phyloP scores from a whole-genome alignment of 2,888 invertebrate genomes.

The Drosophila aldrichi region DNA sequence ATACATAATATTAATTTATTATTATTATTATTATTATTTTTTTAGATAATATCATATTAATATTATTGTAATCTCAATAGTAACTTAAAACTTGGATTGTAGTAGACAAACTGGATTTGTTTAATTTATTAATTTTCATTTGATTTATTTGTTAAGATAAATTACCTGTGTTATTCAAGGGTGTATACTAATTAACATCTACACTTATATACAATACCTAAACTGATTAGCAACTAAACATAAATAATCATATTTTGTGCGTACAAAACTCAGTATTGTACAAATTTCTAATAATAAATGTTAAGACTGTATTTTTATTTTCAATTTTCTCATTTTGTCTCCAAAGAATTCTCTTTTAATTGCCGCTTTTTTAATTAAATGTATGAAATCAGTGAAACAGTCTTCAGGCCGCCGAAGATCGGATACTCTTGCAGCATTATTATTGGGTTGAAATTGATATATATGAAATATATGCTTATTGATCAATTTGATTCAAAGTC shows the following conservation, averaged over 20 bases:
- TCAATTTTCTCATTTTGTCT: constrained; percentile 1
- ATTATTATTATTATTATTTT: neutral
- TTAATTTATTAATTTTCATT: neutral
- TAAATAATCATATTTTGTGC: constrained; percentile 22
- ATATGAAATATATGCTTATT: neutral
- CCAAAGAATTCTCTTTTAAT: neutral
- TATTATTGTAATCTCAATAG: constrained; percentile 12
- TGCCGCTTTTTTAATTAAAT: constrained; percentile 4
- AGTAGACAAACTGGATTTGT: constrained; percentile 7
- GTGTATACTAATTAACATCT: constrained; percentile 31
- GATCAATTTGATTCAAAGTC: neutral
- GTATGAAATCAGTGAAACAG: neutral
- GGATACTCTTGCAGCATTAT: constrained; percentile 12
- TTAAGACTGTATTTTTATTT: neutral
- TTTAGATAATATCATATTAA: constrained; percentile 1
- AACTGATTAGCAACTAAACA: constrained; percentile 28
- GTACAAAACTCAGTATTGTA: constrained; percentile 27
- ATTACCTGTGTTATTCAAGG: constrained; percentile 50
- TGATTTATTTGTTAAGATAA: neutral
- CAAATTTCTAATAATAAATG: constrained; percentile 18
- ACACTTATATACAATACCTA: constrained; percentile 21
- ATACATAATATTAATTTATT: neutral
- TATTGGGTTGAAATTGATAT: neutral
- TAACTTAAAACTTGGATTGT: constrained; percentile 11
- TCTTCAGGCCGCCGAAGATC: neutral